A percentile compares a stretch with the other conserved stretches of the same genome.
These are phyloP conservation scores for Nycticebus coucang DNA, from an alignment of 2,113 vertebrate species.

Conservation along the genomic window DNA sequence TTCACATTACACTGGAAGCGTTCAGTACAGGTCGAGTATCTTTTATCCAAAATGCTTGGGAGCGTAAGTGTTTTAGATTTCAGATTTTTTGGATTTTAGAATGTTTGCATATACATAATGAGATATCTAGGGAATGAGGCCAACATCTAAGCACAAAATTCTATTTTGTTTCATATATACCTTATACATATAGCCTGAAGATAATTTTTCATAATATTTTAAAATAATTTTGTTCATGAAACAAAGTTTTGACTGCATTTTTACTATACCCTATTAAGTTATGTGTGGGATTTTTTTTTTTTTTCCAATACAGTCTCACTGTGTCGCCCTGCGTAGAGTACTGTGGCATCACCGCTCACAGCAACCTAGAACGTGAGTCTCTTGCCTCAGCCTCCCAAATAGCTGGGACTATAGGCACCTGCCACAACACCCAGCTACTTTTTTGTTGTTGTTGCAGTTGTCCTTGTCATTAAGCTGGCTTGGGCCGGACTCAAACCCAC, in stretches of 20 bases:
- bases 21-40: not conserved
- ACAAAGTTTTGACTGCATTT: not conserved
- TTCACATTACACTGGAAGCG: not conserved
- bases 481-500: no score
- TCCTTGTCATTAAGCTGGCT: no score
- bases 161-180: not conserved
- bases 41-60: not conserved
- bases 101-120: not conserved
- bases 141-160: not conserved
- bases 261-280: not conserved
- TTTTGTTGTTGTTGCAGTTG: no score
- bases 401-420: no score
- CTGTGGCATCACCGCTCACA: no score
- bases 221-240: not conserved
- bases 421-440: no score
- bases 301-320: no score
- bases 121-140: not conserved
- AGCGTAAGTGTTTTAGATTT: not conserved
- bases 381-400: no score
- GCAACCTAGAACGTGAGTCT: no score
- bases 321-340: no score
- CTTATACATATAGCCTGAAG: not conserved
- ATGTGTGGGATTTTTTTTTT: not conserved
- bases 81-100: not conserved
- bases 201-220: not conserved